Conservation (phyloP, 2,113 vertebrate genomes). For the Canis aureus region DNA sequence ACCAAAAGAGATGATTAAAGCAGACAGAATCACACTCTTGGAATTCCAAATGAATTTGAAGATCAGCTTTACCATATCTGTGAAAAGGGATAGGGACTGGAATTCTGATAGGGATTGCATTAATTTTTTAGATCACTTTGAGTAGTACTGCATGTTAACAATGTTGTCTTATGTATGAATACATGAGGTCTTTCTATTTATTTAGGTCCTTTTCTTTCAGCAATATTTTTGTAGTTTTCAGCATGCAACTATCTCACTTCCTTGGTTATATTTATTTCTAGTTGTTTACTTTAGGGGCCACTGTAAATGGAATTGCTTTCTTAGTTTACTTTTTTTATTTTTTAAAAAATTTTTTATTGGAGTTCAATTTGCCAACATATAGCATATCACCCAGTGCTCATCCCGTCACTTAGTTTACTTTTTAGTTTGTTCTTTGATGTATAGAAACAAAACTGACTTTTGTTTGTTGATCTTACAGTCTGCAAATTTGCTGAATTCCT, state of each 20-base stretch:
- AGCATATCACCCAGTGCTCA: too few relatives aligned
- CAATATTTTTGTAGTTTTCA: constrained; percentile 32
- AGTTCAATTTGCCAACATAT: too few relatives aligned
- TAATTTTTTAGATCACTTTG: constrained; percentile 14
- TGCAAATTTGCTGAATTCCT: neutral
- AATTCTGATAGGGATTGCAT: neutral
- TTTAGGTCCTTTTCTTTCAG: constrained; percentile 4
- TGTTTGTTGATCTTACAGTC: neutral
- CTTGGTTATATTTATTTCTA: neutral
- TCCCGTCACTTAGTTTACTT: neutral
- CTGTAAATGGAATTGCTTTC: neutral
- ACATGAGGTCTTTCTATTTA: neutral
- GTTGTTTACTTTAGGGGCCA: neutral
- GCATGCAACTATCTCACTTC: neutral
- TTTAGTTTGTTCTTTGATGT: neutral
- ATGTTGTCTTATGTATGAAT: neutral
- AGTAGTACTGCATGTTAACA: neutral
- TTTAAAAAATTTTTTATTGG: too few relatives aligned
- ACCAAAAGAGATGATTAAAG: neutral
- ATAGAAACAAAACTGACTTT: neutral
- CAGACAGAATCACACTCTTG: neutral
- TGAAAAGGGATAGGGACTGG: neutral
- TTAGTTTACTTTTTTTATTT: neutral
- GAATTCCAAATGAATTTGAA: neutral
- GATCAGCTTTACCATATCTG: neutral